Percentiles rank a stretch among this genome's conserved stretches.
Conservation (phyloP, 1,140 invertebrate species). For the Caenorhabditis briggsae region DNA sequence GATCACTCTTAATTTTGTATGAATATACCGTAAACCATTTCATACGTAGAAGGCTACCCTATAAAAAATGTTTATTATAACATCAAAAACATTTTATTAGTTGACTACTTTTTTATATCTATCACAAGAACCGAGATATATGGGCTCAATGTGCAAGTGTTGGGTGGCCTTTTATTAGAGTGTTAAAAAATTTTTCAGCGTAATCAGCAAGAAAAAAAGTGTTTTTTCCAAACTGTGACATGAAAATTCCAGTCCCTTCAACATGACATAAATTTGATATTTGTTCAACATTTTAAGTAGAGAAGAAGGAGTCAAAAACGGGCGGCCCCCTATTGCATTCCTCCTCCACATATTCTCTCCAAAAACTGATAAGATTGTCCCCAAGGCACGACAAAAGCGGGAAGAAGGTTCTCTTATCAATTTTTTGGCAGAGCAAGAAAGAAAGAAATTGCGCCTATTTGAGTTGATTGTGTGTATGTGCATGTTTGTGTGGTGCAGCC, state of each 20-base stretch:
- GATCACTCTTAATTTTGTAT: no score
- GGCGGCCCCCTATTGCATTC: slow-evolving; percentile 47
- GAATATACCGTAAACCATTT: no score
- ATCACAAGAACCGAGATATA: no score
- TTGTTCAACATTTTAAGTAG: slow-evolving; percentile 24
- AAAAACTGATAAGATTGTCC: slow-evolving; percentile 44
- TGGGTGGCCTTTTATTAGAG: no score
- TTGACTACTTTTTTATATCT: no score
- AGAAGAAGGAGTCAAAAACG: slow-evolving; percentile 4
- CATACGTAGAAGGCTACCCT: no score
- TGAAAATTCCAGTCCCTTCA: slow-evolving; percentile 10
- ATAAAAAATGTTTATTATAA: no score
- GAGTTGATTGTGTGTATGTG: slow-evolving; percentile 17
- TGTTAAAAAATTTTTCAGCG: no score
- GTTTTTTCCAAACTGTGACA: no score
- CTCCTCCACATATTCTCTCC: slow-evolving; percentile 23
- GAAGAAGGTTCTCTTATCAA: background rate
- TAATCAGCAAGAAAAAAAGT: no score
- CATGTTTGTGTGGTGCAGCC: background rate
- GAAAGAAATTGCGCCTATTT: slow-evolving; percentile 42
- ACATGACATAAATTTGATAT: slow-evolving; percentile 36
- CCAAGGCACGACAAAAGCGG: slow-evolving; percentile 9
- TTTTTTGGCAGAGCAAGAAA: slow-evolving; percentile 1
- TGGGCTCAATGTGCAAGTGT: no score
- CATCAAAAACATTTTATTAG: no score